Conservation (phyloP, 2,113 vertebrate genomes). For the Petromus typicus region DNA sequence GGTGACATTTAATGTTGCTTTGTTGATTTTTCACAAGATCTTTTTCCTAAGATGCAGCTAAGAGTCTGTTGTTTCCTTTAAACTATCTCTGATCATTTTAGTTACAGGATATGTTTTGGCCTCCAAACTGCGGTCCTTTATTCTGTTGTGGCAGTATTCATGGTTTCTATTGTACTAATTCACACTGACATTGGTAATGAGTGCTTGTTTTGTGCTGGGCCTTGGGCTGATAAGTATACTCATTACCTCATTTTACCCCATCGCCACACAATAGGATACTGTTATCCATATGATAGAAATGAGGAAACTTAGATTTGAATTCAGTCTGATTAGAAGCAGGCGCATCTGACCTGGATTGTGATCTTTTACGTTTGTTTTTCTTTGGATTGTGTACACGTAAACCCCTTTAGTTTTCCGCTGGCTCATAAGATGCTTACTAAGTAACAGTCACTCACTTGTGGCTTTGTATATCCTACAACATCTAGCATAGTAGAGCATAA, state of each 20-base stretch:
- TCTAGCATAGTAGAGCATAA: neutral
- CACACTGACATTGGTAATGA: neutral
- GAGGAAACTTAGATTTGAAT: conserved; percentile 11
- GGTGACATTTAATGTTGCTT: neutral
- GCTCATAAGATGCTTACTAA: neutral
- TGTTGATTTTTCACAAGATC: neutral
- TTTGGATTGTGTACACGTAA: neutral
- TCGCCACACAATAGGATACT: neutral
- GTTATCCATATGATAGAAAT: neutral
- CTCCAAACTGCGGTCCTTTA: neutral
- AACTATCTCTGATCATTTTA: neutral
- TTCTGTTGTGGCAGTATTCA: neutral
- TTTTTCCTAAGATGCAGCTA: neutral
- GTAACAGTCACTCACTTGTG: neutral
- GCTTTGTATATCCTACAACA: neutral
- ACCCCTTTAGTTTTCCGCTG: neutral
- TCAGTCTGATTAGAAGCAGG: neutral
- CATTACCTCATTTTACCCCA: conserved; percentile 42
- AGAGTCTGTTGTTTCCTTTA: neutral
- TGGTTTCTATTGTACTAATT: neutral
- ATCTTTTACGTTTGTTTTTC: neutral
- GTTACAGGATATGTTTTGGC: neutral
- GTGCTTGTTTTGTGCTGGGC: neutral
- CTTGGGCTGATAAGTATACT: neutral
- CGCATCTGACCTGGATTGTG: neutral